Conservation (phyloP, 2,113 vertebrate species). For the Megatriorchis doriae region DNA sequence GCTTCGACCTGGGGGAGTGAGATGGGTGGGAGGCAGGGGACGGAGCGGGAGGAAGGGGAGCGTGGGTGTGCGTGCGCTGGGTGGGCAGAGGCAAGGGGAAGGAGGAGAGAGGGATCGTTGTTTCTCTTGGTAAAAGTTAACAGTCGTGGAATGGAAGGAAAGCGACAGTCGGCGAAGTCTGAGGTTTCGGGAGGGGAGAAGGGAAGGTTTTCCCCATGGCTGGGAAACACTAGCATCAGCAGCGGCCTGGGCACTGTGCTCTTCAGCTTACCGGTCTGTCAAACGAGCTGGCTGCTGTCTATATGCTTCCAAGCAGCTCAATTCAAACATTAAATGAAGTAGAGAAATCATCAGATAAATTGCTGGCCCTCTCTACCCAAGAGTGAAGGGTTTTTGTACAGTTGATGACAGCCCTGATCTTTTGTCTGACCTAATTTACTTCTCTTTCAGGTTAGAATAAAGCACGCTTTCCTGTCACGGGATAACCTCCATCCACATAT, state of each 20-base stretch:
- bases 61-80: accelerated
- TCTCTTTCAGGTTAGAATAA: conserved; percentile 73
- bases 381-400: conserved; percentile 61
- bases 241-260: background rate
- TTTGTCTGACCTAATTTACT: conserved; percentile 82
- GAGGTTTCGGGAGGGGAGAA: background rate
- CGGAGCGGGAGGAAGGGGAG: background rate
- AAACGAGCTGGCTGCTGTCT: conserved; percentile 2
- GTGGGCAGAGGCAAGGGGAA: background rate
- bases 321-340: conserved; percentile 61
- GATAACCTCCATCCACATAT: background rate
- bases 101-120: background rate
- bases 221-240: background rate
- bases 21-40: background rate
- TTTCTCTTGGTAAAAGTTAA: background rate
- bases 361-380: conserved; percentile 44
- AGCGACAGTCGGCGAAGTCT: background rate
- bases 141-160: background rate
- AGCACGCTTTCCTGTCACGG: conserved; percentile 35
- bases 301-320: background rate
- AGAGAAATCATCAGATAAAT: conserved; percentile 75
- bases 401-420: conserved; percentile 70
- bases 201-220: background rate
- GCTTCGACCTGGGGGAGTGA: background rate
- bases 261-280: background rate